Percentiles rank a stretch among this genome's conserved stretches.
phyloP scores from a whole-genome alignment of 2,113 vertebrate genomes.

The Dipodomys spectabilis region DNA sequence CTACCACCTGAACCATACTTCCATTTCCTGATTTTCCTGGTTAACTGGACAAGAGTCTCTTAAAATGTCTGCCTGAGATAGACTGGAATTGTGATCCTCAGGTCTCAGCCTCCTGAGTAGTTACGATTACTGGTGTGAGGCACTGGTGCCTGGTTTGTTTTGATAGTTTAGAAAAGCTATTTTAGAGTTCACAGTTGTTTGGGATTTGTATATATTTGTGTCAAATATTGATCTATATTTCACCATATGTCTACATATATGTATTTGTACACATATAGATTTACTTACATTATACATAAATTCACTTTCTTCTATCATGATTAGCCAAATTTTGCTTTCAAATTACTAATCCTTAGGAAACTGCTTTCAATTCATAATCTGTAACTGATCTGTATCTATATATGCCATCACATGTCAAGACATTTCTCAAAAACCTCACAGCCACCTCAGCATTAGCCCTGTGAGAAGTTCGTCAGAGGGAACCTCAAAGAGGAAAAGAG shows the following conservation, averaged over 20 bases:
- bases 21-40: no score
- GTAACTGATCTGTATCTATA: background rate
- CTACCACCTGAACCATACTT: no score
- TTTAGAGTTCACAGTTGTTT: background rate
- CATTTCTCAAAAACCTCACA: background rate
- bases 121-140: no score
- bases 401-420: background rate
- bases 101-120: no score
- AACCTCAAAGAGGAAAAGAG: background rate
- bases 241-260: no score
- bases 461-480: background rate
- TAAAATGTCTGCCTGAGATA: no score
- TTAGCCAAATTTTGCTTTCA: background rate
- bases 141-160: background rate
- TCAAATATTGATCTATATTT: background rate
- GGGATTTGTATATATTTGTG: background rate
- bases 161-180: background rate
- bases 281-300: background rate
- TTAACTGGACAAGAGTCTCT: no score
- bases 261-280: background rate
- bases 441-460: background rate
- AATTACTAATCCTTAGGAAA: background rate
- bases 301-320: background rate
- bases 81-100: no score
- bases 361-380: background rate